Evolutionary conservation across 2,113 vertebrate species (phyloP), one percentile per base, ranked within the genome.

Genomic region (Oncorhynchus tshawytscha): DNA sequence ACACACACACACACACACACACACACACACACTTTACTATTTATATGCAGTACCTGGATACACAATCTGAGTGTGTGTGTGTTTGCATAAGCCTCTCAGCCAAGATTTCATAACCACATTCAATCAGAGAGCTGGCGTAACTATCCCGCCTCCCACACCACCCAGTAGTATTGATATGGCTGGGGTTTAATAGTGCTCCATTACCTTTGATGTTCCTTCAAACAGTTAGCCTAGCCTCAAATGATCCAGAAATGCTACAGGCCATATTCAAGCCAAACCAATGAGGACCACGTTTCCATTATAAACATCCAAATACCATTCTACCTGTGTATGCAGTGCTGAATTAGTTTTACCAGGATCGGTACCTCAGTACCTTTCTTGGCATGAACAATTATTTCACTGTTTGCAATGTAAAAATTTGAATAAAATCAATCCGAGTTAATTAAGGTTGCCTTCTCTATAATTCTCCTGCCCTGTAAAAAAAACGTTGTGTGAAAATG

Each of bases 11-110:
- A 45, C 39, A 39, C 34, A 39, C 1, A 1, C 1, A 1, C 31
- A 34, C 4, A 7, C 34, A 39, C 39, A 39, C 39, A 34, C 34
- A 8, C 34, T 39, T n/a, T n/a, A n/a, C n/a, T 39, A 39, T 39
- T 39, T 39, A 39, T 39, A 7, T 39, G 34, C 34, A 39, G 34
- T 9, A 39, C 34, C 34, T 8, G 34, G 34, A 39, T 39, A 39
- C 34, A 39, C 34, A 39, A 39, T 39, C 34, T 76, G 60, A 62
- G 45, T 62, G 62, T 74, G 7, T 45, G 64, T 60, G 29, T 73
- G 39, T 88, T 90, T 91, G 85, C 80, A 59, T 88, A 88, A 91
- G 82, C 81, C 82, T 83, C 86, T 86, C 81, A 79, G 76, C 65
- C 78, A 64, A 0, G 13, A 80, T 88, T 87, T 90, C 82, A 86